These are phyloP conservation scores for Pseudorasbora parva DNA, from an alignment of 2,113 vertebrate species.

Conservation along the genomic window DNA sequence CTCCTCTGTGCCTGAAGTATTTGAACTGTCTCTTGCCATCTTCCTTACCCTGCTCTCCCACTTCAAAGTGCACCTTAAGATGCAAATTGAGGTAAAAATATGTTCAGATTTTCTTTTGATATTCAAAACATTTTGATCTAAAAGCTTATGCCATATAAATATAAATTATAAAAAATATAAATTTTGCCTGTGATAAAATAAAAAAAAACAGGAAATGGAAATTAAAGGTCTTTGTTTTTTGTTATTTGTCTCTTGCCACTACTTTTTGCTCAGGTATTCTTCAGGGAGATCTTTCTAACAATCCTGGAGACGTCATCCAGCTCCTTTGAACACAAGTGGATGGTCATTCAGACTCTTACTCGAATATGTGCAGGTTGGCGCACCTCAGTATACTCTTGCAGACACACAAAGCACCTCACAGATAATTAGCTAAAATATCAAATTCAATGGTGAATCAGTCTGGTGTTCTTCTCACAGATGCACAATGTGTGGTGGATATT, in stretches of 20 bases:
- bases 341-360: slow-evolving; percentile 98
- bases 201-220: too few species aligned
- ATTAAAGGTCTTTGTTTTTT: too few species aligned
- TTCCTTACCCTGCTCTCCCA: slow-evolving; percentile 96
- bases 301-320: slow-evolving; percentile 96
- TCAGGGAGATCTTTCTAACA: slow-evolving; percentile 97
- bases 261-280: slow-evolving; percentile 85
- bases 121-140: neutral
- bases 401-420: neutral
- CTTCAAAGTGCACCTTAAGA: slow-evolving; percentile 97
- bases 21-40: slow-evolving; percentile 97
- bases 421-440: neutral
- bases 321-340: slow-evolving; percentile 99
- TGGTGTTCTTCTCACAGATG: slow-evolving; percentile 78
- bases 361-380: slow-evolving; percentile 94
- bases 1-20: slow-evolving; percentile 96
- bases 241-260: too few species aligned
- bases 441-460: neutral
- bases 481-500: slow-evolving; percentile 98
- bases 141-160: neutral
- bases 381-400: slow-evolving; percentile 29
- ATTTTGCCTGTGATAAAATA: neutral
- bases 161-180: neutral
- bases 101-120: neutral
- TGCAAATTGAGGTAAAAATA: slow-evolving; percentile 93